These are phyloP conservation scores for Pelecanus crispus DNA, from an alignment of 2,113 vertebrate species.

Conservation along the genomic window DNA sequence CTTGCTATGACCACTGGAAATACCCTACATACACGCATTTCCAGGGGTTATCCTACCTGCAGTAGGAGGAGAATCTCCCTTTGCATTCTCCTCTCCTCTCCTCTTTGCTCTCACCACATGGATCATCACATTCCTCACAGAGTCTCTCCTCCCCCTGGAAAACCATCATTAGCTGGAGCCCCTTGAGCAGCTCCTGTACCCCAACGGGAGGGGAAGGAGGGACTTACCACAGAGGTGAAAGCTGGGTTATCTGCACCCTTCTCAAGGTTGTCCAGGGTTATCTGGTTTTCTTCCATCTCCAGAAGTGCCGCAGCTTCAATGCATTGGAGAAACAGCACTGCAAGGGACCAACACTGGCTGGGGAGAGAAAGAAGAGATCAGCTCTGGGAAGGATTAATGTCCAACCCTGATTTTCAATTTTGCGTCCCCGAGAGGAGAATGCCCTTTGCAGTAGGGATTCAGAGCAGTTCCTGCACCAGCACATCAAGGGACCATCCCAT, in stretches of 20 bases:
- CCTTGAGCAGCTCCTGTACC: not conserved
- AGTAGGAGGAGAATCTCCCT: not conserved
- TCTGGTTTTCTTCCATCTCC: conserved; percentile 34
- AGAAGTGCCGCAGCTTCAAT: not conserved
- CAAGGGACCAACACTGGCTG: rapidly evolving
- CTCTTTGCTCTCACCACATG: not conserved
- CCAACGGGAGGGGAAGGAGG: rapidly evolving
- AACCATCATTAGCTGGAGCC: not conserved
- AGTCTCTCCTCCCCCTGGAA: conserved; percentile 24
- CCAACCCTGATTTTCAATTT: not conserved
- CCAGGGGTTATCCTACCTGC: conserved; percentile 10
- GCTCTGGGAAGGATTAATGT: not conserved
- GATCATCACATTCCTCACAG: not conserved
- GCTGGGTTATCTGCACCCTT: conserved; percentile 1
- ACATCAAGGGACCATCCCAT: not conserved
- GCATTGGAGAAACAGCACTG: not conserved
- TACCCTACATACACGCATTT: not conserved
- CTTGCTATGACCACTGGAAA: not conserved
- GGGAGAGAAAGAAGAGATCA: not conserved
- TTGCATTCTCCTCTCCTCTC: not conserved
- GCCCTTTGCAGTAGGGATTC: not conserved
- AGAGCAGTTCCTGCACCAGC: not conserved
- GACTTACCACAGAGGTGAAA: not conserved
- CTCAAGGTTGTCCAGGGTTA: not conserved
- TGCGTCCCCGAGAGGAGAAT: not conserved